Conservation (phyloP, 1,140 invertebrate genomes). For the Archegozetes longisetosus region DNA sequence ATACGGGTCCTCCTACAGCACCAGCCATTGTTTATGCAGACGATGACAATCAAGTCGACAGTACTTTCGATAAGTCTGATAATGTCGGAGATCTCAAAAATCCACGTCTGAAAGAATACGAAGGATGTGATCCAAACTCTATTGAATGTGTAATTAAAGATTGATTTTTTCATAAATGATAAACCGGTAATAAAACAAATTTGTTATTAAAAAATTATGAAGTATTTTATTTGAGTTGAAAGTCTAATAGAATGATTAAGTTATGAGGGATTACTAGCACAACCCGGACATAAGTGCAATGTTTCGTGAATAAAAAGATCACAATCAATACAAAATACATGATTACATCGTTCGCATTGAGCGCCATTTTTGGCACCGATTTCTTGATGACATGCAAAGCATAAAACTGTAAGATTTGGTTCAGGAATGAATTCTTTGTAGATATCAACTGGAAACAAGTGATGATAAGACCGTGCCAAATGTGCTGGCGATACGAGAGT, state of each 20-base stretch:
- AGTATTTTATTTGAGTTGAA: no score
- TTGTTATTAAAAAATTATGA: no score
- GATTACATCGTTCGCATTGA: slow-evolving; percentile 56
- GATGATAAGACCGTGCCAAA: slow-evolving; percentile 88
- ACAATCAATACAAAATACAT: slow-evolving; percentile 80
- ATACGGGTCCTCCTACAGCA: slow-evolving; percentile 29
- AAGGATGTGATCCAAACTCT: slow-evolving; percentile 13
- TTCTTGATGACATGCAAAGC: slow-evolving; percentile 11
- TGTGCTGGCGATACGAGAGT: slow-evolving; percentile 95
- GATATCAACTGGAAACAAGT: slow-evolving; percentile 75
- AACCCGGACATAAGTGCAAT: slow-evolving; percentile 85
- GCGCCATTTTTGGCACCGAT: slow-evolving; percentile 10
- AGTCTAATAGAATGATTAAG: no score
- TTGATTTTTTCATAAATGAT: neutral
- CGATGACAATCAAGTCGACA: neutral
- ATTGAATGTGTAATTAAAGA: slow-evolving; percentile 13
- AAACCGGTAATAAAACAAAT: no score
- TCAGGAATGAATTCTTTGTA: slow-evolving; percentile 44
- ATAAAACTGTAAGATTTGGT: neutral
- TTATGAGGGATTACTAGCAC: no score
- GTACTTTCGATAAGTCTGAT: neutral
- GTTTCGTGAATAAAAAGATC: slow-evolving; percentile 85
- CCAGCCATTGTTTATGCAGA: slow-evolving; percentile 53
- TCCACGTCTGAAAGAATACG: slow-evolving; percentile 11
- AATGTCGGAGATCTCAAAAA: slow-evolving; percentile 8